Percentiles rank a stretch among this genome's conserved stretches.
These are phyloP conservation scores for Craseonycteris thonglongyai DNA, from an alignment of 2,113 vertebrate species.

Conservation along the genomic window DNA sequence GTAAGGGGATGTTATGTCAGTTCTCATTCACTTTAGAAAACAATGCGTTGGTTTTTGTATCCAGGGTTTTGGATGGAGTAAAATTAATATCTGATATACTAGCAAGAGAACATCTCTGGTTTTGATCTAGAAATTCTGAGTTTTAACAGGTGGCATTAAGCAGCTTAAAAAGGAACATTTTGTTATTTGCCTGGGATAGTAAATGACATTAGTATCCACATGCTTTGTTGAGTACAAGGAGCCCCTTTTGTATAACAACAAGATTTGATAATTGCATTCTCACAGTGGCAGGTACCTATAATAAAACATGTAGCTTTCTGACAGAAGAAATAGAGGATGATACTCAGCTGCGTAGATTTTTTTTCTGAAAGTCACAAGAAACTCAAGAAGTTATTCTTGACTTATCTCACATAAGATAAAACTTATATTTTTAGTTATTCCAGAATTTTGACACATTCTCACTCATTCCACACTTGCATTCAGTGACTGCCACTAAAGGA, in stretches of 20 bases:
- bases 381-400: not conserved
- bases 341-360: not conserved
- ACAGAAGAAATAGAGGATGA: slow-evolving; percentile 5
- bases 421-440: not conserved
- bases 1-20: not conserved
- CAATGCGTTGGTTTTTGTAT: not conserved
- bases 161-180: not conserved
- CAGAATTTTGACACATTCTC: not conserved
- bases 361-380: not conserved
- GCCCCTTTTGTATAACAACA: not conserved
- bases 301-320: not conserved
- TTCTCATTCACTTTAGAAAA: slow-evolving; percentile 26
- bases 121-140: not conserved
- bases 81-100: not conserved
- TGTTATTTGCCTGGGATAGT: not conserved
- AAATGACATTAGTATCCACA: not conserved
- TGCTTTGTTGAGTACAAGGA: not conserved
- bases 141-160: slow-evolving; percentile 12
- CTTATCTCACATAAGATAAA: not conserved
- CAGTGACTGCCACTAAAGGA: not conserved
- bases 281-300: not conserved
- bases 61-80: not conserved
- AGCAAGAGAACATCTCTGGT: not conserved
- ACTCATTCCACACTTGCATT: not conserved
- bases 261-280: not conserved